Evolutionary conservation across 1,140 invertebrate genomes (phyloP), one percentile per base, ranked within the genome.

Genomic region (Eciton burchellii): DNA sequence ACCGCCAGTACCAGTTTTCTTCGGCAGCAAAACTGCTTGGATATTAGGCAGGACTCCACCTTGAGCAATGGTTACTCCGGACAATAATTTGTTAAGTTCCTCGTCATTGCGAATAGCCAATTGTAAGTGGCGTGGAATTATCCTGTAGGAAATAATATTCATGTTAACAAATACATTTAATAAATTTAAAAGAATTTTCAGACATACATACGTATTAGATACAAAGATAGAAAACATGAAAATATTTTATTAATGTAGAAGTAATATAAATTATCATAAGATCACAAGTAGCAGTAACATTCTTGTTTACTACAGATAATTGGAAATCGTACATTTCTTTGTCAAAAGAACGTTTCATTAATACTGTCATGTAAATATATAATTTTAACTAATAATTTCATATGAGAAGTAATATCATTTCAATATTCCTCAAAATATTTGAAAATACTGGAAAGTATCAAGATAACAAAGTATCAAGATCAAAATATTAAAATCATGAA

Each of bases 31-130:
- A 12, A 96, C 95, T 29, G 96, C 95, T 85, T 97, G 95, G 77
- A 98, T 97, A 89, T 96, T 96, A 1, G 97, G 97, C 81, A 98
- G 89, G 0, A 97, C 97, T 87, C 97, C 97, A 66, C 97, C 97
- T 91, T 97, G 95, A 66, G 96, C 95, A 86, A 97, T 97, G 19
- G 96, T 97, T 0, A 97, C 97, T 84, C 97, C 96, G 16, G 95
- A 94, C n/a, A 98, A 91, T 57, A 98, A 93, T 93, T 96, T 96
- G 92, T 97, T 96, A 88, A 98, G 92, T 89, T 98, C 97, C 89
- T 97, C 97, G 93, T 98, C 97, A 93, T 97, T 97, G 1, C 96
- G 94, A 68, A 98, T 96, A 26, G 97, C 97, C 66, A 98, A 87
- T 84, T 97, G 95, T 12, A 97, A 94, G 89, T 98, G 97, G 84